These are phyloP conservation scores for Calliopsis andreniformis DNA, from an alignment of 1,140 invertebrate species.

Conservation along the genomic window DNA sequence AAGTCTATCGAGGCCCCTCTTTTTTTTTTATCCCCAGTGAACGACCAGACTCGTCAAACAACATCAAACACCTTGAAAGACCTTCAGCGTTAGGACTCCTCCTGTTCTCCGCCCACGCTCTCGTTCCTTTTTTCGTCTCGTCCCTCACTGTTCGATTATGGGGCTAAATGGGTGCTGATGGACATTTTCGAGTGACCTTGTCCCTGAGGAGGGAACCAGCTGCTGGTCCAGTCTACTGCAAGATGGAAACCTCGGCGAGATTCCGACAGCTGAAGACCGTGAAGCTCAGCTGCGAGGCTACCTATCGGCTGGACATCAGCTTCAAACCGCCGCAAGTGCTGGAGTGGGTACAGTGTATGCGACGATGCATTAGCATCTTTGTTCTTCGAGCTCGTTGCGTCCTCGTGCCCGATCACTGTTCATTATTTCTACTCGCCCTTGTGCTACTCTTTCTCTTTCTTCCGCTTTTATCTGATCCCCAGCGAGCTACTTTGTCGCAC, in stretches of 20 bases:
- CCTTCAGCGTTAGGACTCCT: not conserved
- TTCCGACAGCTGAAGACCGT: constrained; percentile 81
- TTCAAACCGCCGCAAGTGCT: constrained; percentile 82
- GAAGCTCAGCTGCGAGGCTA: constrained; percentile 80
- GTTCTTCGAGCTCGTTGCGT: not conserved
- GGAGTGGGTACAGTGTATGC: constrained; percentile 78
- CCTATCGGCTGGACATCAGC: constrained; percentile 81
- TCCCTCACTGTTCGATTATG: constrained; percentile 58
- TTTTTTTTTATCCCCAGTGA: not conserved
- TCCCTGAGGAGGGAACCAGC: constrained; percentile 79
- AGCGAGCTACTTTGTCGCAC: not conserved
- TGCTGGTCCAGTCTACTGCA: constrained; percentile 80
- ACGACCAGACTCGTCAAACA: not conserved
- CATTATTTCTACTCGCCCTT: not conserved
- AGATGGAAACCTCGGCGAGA: constrained; percentile 80
- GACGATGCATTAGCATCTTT: constrained; percentile 2
- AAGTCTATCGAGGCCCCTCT: no score
- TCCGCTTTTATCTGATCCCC: constrained; percentile 6
- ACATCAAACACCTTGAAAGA: no score
- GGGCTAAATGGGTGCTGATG: constrained; percentile 76
- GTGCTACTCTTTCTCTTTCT: no score
- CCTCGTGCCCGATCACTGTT: not conserved
- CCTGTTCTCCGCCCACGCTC: not conserved
- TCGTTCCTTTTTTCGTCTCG: not conserved
- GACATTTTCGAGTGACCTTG: constrained; percentile 80